A percentile compares a stretch with the other conserved stretches of the same genome.
phyloP scores from a whole-genome alignment of 2,113 vertebrate genomes.

The Tyrannus savana region DNA sequence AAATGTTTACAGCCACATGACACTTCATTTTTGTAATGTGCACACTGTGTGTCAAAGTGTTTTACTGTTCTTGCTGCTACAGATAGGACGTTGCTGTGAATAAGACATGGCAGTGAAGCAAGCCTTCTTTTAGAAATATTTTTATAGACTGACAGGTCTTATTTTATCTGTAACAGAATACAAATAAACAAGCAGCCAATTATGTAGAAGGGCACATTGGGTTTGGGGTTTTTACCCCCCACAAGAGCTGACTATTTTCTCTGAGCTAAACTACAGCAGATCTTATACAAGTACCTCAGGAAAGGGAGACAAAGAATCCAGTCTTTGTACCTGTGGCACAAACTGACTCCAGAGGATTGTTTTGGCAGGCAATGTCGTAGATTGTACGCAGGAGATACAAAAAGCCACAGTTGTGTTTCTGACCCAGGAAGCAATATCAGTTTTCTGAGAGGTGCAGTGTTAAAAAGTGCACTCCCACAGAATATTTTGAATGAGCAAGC shows the following conservation, averaged over 20 bases:
- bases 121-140: neutral
- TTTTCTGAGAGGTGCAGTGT: neutral
- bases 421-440: neutral
- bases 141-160: neutral
- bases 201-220: neutral
- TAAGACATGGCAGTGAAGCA: slow-evolving; percentile 17
- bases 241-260: neutral
- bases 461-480: neutral
- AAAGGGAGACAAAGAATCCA: neutral
- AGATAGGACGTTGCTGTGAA: neutral
- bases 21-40: slow-evolving; percentile 4
- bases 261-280: neutral
- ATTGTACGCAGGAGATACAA: neutral
- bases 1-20: slow-evolving; percentile 52
- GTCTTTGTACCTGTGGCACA: neutral
- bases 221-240: neutral
- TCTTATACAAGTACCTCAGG: neutral
- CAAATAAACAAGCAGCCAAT: neutral
- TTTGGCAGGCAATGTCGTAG: neutral
- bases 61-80: slow-evolving; percentile 23
- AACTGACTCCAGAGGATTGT: neutral
- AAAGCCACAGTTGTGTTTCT: neutral
- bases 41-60: slow-evolving; percentile 13
- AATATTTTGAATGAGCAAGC: neutral
- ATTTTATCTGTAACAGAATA: neutral